Conservation (phyloP, 2,797 vertebrate species). For the Mareca strepera region DNA sequence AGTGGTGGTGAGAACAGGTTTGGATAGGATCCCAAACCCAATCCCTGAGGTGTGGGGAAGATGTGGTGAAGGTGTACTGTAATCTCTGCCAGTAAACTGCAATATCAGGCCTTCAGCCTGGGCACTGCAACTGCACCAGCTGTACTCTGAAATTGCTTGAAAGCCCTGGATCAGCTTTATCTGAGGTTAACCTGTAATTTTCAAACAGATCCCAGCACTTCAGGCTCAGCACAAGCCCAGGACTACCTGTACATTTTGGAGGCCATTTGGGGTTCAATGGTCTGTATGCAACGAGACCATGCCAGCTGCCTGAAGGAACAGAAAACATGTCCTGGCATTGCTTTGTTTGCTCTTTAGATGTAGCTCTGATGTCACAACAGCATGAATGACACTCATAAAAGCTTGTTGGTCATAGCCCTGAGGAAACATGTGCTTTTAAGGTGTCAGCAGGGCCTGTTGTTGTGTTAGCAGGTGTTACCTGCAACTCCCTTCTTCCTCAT, state of each 20-base stretch:
- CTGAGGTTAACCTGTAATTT: neutral
- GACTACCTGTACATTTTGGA: neutral
- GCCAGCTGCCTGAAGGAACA: neutral
- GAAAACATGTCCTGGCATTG: neutral
- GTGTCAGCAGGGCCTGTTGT: neutral
- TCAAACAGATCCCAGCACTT: neutral
- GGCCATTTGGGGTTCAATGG: rapidly evolving
- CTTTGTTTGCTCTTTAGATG: neutral
- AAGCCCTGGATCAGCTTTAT: neutral
- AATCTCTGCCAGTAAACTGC: neutral
- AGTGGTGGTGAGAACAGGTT: neutral
- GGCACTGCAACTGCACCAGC: neutral
- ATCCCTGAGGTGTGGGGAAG: neutral
- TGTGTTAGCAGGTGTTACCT: neutral
- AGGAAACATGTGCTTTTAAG: neutral
- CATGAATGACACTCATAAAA: neutral
- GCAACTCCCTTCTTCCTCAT: neutral
- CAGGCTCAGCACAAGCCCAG: rapidly evolving
- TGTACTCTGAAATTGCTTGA: neutral
- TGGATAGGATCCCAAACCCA: neutral
- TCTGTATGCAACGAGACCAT: neutral
- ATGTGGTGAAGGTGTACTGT: neutral
- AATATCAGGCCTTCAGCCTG: neutral
- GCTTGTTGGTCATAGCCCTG: neutral
- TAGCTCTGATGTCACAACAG: neutral